Evolutionary conservation across 2,797 vertebrate genomes (phyloP), one percentile per base, ranked within the genome.

Genomic region (Sebastes melanostomus): DNA sequence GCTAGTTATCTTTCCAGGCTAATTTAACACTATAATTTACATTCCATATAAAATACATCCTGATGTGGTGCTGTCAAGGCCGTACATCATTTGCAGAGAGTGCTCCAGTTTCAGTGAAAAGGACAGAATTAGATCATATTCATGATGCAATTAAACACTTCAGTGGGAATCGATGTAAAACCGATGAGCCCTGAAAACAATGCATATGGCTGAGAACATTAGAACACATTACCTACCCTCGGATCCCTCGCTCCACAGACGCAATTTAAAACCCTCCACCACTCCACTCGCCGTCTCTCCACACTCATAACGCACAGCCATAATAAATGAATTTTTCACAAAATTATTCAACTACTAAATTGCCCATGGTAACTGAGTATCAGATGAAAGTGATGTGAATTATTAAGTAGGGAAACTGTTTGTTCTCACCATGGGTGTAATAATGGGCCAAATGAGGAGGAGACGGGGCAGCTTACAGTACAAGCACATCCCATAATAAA

Each of bases 71-170:
- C 96, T 97, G 97, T 97, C 96, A 96, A 93, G 94, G 95, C 96
- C 92, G 96, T 98, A 98, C 96, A 99, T 99, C 98, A 98, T 97
- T 97, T 95, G 96, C 96, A 95, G 96, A 96, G 97, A 97, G 97
- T 97, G 95, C 97, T 97, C 96, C 96, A 96, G 97, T 98, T 98
- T 95, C 97, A 97, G 96, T 95, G 96, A 98, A 98, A 98, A 98
- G 97, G 98, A 98, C 97, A 96, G 98, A 99, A 99, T 99, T 99
- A 99, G 98, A 99, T 99, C 97, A 98, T 98, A 98, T 99, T 99
- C 98, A 99, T 98, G 97, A 99, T 98, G 98, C 98, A 99, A 99
- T 99, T 99, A 99, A 99, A 99, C 98, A 99, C 98, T 99, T 99
- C 98, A 98, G 96, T 98, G 98, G 97, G 98, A 99, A 99, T 99